Evolutionary conservation across 2,113 vertebrate genomes (phyloP).

Genomic region (Cephalopholis sonnerati): DNA sequence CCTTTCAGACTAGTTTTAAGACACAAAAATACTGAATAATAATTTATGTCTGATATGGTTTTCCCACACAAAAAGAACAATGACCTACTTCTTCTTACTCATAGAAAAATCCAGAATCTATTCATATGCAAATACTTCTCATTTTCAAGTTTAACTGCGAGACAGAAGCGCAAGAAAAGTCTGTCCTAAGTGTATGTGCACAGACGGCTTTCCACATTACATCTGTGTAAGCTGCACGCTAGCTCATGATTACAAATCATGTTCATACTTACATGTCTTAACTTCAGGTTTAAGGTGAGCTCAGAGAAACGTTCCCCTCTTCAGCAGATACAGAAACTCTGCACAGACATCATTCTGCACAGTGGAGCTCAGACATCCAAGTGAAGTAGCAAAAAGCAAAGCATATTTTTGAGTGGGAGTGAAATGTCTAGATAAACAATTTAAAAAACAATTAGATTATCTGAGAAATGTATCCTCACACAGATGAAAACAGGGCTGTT

Average conservation of each 20-base stretch:
- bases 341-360: not conserved
- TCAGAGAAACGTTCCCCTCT: not conserved
- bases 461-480: not conserved
- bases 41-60: no score
- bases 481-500: not conserved
- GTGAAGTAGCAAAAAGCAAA: not conserved
- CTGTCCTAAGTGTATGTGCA: no score
- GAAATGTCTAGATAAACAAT: no score
- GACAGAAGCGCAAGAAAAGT: no score
- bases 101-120: no score
- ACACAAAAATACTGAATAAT: no score
- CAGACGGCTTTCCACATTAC: not conserved
- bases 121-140: no score
- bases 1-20: no score
- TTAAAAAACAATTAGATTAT: not conserved
- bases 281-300: not conserved
- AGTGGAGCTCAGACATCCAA: not conserved
- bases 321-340: not conserved
- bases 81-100: no score
- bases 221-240: not conserved
- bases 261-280: no score
- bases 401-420: not conserved
- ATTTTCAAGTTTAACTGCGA: no score
- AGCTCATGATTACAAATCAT: not conserved
- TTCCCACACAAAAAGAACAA: no score